phyloP scores from a whole-genome alignment of 2,797 vertebrate genomes.

The Mormyrops attenuatus region DNA sequence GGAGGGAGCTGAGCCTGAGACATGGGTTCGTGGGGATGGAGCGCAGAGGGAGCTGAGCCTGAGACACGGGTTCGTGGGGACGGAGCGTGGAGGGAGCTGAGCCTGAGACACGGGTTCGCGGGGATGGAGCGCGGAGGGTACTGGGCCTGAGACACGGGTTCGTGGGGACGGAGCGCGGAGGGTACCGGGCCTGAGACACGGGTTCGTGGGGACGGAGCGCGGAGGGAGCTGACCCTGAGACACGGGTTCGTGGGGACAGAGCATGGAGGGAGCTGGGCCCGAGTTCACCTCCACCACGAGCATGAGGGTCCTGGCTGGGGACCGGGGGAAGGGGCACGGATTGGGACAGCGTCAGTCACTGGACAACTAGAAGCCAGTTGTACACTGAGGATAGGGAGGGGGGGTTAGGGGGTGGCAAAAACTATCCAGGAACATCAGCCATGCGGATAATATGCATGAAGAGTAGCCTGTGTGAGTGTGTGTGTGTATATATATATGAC shows the following conservation, averaged over 20 bases:
- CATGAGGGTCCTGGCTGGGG: conserved; percentile 31
- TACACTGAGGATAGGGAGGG: neutral
- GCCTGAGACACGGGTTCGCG: conserved; percentile 25
- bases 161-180: too few relatives aligned
- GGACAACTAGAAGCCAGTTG: conserved; percentile 42
- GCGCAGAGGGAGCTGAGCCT: conserved; percentile 24
- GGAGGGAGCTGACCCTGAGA: too few relatives aligned
- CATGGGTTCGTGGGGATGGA: conserved; percentile 37
- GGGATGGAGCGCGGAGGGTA: conserved; percentile 35
- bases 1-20: conserved; percentile 24
- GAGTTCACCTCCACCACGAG: conserved; percentile 33
- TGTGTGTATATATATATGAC: neutral
- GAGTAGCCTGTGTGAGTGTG: neutral
- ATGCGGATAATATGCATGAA: neutral
- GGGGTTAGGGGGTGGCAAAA: neutral
- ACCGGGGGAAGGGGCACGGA: conserved; percentile 37
- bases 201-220: too few relatives aligned
- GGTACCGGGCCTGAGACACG: too few relatives aligned
- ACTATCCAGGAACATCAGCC: neutral
- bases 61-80: conserved; percentile 35
- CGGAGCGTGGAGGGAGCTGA: conserved; percentile 31
- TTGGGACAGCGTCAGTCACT: conserved; percentile 31
- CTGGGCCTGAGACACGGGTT: neutral
- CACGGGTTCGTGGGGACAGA: too few relatives aligned
- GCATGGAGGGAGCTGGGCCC: neutral